Evolutionary conservation across 2,113 vertebrate species (phyloP).

Genomic region (Nycticryphes semicollaris): DNA sequence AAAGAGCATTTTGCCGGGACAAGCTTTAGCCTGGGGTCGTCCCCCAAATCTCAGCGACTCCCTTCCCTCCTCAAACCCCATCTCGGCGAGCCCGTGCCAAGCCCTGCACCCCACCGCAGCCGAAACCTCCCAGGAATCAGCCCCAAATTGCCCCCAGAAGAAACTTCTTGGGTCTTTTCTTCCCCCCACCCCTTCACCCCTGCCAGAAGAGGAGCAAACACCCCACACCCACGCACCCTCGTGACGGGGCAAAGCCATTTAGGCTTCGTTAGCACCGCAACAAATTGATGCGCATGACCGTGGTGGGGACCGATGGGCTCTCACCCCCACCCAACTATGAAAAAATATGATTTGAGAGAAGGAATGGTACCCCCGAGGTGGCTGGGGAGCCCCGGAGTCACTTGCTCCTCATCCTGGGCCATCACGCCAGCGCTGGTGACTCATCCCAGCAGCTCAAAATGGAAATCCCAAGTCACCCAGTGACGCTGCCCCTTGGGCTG

Average conservation of each 20-base stretch:
- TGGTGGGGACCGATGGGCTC: accelerated
- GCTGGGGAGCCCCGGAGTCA: neutral
- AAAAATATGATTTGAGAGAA: neutral
- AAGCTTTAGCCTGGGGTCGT: accelerated
- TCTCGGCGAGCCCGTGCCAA: accelerated
- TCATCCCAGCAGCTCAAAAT: neutral
- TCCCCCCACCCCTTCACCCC: no score
- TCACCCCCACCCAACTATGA: accelerated
- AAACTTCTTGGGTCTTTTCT: neutral
- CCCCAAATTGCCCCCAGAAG: accelerated
- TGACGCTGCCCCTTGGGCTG: neutral
- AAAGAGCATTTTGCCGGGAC: neutral
- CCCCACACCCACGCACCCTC: neutral
- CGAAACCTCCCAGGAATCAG: neutral
- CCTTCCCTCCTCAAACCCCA: neutral
- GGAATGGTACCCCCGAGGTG: accelerated
- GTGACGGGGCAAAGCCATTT: accelerated
- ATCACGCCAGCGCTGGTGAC: neutral
- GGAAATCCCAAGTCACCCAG: conserved; percentile 31
- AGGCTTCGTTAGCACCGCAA: neutral
- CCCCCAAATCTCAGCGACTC: neutral
- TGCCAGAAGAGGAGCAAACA: no score
- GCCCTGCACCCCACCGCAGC: accelerated
- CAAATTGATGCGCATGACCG: accelerated
- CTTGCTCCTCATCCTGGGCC: neutral